Base-by-base conservation (phyloP, 2,113 vertebrate species). In the Albula goreensis region DNA sequence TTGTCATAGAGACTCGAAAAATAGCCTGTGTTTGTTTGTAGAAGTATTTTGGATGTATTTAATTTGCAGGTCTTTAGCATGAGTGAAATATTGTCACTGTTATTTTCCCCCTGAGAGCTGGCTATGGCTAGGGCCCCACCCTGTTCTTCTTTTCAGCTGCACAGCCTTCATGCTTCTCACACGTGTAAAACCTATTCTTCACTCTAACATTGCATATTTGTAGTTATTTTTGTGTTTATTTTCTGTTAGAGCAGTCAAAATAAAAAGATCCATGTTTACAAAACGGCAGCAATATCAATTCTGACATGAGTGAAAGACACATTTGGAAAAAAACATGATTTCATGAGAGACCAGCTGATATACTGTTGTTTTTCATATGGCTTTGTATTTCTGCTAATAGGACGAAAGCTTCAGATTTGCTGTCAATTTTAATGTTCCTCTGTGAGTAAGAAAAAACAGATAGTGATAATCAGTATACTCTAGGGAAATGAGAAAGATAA, bases 141-240 rank as follows among this genome's bases (percentile, higher is more conserved):
- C 57, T 63, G 22, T 66, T 83, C 57, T 60, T 83, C 80, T 83
- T 57, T n/a, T 74, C 70, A 74, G 19, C 22, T 31, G n/a, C 22
- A 31, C n/a, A 31, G 22, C n/a, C 7, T 74, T 3, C 1, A 19
- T 74, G 19, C 63, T 70, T n/a, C 17, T 70, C 22, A 70, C 4
- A 7, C 60, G 10, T 74, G 70, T 31, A 31, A 31, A 74, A 10
- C n/a, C 60, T 66, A 15, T 78, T 41, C 74, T 78, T 78, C 31
- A 41, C 31, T 41, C 31, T 41, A 41, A 41, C 31, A 41, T 41
- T 41, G 31, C 31, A 41, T 41, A 41, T 41, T 41, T 41, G 31
- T 41, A 41, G 31, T 41, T 41, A 41, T 41, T 41, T 41, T 41
- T 41, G 31, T 41, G 70, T 74, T 31, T 5, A 10, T 31, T 74